Percentiles rank a stretch among this genome's conserved stretches.
These are phyloP conservation scores for Sciurus niger DNA, from an alignment of 2,113 vertebrate species.

Conservation along the genomic window DNA sequence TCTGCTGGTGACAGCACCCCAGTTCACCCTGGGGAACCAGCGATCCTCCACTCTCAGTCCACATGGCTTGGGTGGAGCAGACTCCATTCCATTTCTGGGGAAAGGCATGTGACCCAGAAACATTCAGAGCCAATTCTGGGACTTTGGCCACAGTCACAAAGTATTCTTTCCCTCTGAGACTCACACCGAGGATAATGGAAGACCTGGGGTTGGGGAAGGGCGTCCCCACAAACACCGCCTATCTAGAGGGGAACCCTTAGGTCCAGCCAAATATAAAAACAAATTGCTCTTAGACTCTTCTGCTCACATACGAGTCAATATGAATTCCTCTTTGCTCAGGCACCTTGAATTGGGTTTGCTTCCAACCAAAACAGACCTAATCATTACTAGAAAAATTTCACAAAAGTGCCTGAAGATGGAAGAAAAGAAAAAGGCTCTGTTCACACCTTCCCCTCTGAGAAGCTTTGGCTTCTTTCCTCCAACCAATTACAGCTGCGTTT, in stretches of 20 bases:
- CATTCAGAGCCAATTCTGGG: neutral
- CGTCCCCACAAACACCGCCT: neutral
- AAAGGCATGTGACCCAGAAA: slow-evolving; percentile 45
- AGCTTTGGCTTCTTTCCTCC: neutral
- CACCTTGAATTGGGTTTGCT: neutral
- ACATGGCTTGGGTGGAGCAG: neutral
- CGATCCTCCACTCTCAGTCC: neutral
- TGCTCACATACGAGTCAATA: neutral
- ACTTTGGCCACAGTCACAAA: slow-evolving; percentile 31
- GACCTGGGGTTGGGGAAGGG: accelerated
- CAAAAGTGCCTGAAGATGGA: neutral
- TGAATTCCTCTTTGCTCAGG: neutral
- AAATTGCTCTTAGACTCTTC: neutral
- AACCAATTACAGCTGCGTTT: neutral
- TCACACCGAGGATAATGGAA: neutral
- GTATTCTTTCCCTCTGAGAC: neutral
- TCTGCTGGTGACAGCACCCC: neutral
- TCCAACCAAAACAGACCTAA: slow-evolving; percentile 7
- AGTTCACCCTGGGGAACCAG: neutral
- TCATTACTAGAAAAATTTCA: neutral
- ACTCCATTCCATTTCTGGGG: neutral
- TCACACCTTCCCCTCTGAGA: neutral
- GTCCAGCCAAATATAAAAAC: neutral
- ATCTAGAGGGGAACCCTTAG: neutral
- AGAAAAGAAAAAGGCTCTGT: neutral